Conservation (phyloP, 2,113 vertebrate species). For the Apteryx mantelli region DNA sequence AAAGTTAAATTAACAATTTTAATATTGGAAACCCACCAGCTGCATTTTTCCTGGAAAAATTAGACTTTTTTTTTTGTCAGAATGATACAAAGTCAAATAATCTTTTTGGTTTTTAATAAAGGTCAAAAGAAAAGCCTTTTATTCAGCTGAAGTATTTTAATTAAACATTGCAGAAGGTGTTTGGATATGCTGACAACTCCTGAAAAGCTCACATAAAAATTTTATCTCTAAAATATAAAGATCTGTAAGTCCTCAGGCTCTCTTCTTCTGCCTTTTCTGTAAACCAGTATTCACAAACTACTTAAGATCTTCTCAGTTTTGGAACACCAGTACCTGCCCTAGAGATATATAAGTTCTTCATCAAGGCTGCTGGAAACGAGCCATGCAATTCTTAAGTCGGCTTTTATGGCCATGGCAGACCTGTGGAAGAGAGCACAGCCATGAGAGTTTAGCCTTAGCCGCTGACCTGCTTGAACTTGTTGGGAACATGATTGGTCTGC, state of each 20-base stretch:
- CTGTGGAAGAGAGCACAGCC: neutral
- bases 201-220: slow-evolving; percentile 30
- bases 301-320: neutral
- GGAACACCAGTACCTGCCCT: neutral
- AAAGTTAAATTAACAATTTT: neutral
- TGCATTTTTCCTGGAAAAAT: neutral
- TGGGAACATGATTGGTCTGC: neutral
- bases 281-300: neutral
- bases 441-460: neutral
- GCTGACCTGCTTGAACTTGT: neutral
- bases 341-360: neutral
- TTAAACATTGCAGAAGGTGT: slow-evolving; percentile 64
- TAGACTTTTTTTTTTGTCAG: neutral
- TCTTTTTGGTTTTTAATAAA: slow-evolving; percentile 34
- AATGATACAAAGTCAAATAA: neutral
- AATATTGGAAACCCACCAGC: neutral
- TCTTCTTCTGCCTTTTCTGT: neutral
- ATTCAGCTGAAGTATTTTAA: slow-evolving; percentile 47
- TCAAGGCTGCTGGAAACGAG: neutral
- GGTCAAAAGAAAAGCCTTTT: slow-evolving; percentile 34
- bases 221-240: neutral
- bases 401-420: neutral
- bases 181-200: slow-evolving; percentile 25
- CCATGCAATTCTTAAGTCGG: neutral
- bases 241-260: neutral